phyloP scores from a whole-genome alignment of 2,888 invertebrate species.

The Orchestes rusci region DNA sequence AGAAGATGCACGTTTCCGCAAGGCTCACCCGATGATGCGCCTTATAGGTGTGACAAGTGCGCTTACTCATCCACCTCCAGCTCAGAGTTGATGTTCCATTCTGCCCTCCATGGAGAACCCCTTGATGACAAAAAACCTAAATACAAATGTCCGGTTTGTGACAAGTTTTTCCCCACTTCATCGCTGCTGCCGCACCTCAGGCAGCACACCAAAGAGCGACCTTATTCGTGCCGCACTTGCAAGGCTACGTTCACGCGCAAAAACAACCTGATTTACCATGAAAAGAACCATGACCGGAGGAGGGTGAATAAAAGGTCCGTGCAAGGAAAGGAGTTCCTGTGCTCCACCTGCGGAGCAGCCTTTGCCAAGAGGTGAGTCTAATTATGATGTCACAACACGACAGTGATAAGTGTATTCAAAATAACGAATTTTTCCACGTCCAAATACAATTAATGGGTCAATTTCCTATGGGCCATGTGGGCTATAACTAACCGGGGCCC shows the following conservation, averaged over 20 bases:
- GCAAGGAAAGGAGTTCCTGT: conserved; percentile 37
- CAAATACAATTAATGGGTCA: no score
- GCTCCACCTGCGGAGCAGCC: conserved; percentile 45
- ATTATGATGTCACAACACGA: no score
- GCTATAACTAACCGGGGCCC: no score
- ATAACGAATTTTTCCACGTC: no score
- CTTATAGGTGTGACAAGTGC: conserved; percentile 52
- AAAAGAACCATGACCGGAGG: conserved; percentile 42
- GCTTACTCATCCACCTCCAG: conserved; percentile 56
- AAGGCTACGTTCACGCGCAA: conserved; percentile 58
- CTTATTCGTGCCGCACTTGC: conserved; percentile 60
- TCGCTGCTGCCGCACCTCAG: conserved; percentile 64
- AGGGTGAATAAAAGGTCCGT: conserved; percentile 3
- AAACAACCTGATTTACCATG: conserved; percentile 58
- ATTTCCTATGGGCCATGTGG: no score
- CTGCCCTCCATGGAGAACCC: conserved; percentile 54
- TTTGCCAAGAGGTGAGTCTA: conserved; percentile 46
- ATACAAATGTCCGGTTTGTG: conserved; percentile 62
- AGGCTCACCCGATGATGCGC: conserved; percentile 20
- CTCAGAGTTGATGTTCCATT: conserved; percentile 66
- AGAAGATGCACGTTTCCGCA: conserved; percentile 49
- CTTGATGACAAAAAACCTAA: no score
- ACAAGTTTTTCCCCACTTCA: conserved; percentile 56
- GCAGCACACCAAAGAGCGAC: conserved; percentile 67
- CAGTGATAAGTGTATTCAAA: no score